Evolutionary conservation across 2,888 invertebrate species (phyloP).

Genomic region (Tipula vernalis): DNA sequence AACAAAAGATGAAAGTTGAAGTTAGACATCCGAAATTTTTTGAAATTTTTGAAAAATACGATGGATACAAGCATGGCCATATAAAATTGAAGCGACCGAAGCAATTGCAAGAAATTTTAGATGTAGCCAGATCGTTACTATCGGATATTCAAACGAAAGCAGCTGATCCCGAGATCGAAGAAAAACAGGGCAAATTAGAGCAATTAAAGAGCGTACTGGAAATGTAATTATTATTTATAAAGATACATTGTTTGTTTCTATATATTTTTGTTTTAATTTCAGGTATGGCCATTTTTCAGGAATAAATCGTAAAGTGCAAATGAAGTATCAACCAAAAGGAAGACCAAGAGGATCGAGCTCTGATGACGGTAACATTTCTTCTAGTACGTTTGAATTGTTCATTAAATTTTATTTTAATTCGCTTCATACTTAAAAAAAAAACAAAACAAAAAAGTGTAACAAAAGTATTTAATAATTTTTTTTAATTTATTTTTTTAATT

Average conservation of each 20-base stretch:
- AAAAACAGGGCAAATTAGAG: slow-evolving; percentile 92
- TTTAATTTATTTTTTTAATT: not conserved
- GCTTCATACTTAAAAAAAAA: not conserved
- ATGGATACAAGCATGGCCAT: slow-evolving; percentile 89
- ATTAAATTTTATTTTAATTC: not conserved
- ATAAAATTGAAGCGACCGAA: slow-evolving; percentile 96
- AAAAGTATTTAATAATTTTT: not conserved
- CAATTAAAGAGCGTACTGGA: slow-evolving; percentile 98
- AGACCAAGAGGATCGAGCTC: slow-evolving; percentile 83
- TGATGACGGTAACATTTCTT: slow-evolving; percentile 68
- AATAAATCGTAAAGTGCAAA: slow-evolving; percentile 98
- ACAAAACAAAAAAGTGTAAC: not conserved
- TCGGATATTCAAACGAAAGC: slow-evolving; percentile 80
- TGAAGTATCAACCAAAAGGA: slow-evolving; percentile 97
- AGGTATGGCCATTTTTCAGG: slow-evolving; percentile 99
- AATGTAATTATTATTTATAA: slow-evolving; percentile 58
- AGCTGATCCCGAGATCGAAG: slow-evolving; percentile 86
- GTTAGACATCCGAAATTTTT: slow-evolving; percentile 97
- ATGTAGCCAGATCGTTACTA: slow-evolving; percentile 83
- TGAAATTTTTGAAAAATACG: slow-evolving; percentile 95
- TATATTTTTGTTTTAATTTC: slow-evolving; percentile 16
- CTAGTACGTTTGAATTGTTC: slow-evolving; percentile 17
- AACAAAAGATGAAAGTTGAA: slow-evolving; percentile 99
- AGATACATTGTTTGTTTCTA: not conserved
- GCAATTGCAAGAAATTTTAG: slow-evolving; percentile 93